phyloP scores from a whole-genome alignment of 2,797 vertebrate genomes.

The Platyrinchus mystaceus region DNA sequence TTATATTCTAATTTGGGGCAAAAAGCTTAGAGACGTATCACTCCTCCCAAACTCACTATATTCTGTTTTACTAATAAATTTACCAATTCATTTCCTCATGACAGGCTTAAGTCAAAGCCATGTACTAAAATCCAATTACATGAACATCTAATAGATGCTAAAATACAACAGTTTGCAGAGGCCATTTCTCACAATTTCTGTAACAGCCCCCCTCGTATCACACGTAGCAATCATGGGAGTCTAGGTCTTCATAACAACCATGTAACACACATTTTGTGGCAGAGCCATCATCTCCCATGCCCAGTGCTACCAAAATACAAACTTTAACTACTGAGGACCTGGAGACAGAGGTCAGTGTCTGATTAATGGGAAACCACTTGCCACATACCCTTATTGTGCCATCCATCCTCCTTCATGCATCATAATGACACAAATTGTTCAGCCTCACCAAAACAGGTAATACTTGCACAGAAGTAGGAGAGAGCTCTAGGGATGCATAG shows the following conservation, averaged over 20 bases:
- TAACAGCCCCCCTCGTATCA: not conserved
- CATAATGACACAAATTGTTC: not conserved
- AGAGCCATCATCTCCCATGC: not conserved
- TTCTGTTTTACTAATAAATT: not conserved
- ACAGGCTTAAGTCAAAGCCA: not conserved
- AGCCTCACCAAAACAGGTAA: not conserved
- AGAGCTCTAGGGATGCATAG: not conserved
- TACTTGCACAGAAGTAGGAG: not conserved
- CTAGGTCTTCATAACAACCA: not conserved
- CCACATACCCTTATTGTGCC: fast-evolving
- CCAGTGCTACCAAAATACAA: not conserved
- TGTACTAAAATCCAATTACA: not conserved
- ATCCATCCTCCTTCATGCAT: not conserved
- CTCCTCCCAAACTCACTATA: not conserved
- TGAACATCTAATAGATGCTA: not conserved
- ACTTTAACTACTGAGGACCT: not conserved
- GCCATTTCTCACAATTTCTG: not conserved
- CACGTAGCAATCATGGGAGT: fast-evolving
- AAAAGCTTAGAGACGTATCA: not conserved
- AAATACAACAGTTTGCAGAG: not conserved
- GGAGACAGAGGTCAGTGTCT: not conserved
- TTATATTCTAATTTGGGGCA: not conserved
- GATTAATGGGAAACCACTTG: not conserved
- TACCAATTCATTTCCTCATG: not conserved
- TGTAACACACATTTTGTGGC: not conserved